Percentiles rank a stretch among this genome's conserved stretches.
phyloP scores from a whole-genome alignment of 1,140 invertebrate genomes.

The Calliphora vicina region DNA sequence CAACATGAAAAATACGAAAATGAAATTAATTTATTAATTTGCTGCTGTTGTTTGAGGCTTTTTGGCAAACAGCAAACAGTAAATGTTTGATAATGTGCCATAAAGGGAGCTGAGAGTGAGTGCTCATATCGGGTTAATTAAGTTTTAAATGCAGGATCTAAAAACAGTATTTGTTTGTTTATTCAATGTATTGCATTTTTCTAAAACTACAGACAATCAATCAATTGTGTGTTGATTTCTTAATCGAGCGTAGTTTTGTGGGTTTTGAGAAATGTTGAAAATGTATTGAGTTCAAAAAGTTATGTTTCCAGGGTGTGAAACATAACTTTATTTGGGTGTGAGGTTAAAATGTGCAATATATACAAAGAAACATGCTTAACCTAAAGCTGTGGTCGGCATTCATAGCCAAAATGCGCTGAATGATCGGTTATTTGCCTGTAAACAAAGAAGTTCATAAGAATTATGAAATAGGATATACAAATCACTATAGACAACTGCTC shows the following conservation, averaged over 20 bases:
- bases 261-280: too few species aligned
- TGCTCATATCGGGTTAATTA: slow-evolving; percentile 15
- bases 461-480: too few species aligned
- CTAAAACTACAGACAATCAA: not conserved
- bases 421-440: too few species aligned
- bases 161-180: not conserved
- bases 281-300: too few species aligned
- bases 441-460: too few species aligned
- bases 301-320: too few species aligned
- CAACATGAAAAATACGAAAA: not conserved
- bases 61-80: not conserved
- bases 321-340: too few species aligned
- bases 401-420: too few species aligned
- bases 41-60: not conserved
- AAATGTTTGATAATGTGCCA: not conserved
- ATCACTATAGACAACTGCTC: too few species aligned
- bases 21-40: slow-evolving; percentile 33
- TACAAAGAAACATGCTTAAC: too few species aligned
- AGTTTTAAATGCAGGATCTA: not conserved
- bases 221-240: not conserved
- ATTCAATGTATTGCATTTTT: not conserved
- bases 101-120: not conserved
- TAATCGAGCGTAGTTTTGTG: not conserved
- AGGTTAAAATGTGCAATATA: too few species aligned
- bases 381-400: too few species aligned